Conservation (phyloP, 2,888 invertebrate genomes). For the Rhaphigaster nebulosa region DNA sequence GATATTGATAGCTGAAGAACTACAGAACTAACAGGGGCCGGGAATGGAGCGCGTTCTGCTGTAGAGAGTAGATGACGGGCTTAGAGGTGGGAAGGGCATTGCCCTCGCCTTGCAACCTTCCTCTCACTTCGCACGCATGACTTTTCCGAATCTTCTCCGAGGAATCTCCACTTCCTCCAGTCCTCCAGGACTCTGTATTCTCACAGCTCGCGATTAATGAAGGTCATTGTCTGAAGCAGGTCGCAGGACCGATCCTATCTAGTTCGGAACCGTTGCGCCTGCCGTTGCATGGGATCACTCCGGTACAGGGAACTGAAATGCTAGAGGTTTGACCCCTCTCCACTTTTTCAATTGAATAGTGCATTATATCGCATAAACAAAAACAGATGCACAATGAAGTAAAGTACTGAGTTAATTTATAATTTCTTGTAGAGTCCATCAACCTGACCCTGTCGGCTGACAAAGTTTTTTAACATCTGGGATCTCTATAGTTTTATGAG, state of each 20-base stretch:
- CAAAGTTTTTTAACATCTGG: no score
- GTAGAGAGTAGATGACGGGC: neutral
- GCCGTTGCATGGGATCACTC: neutral
- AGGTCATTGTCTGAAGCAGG: neutral
- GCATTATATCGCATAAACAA: no score
- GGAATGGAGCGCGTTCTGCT: neutral
- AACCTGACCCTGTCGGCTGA: no score
- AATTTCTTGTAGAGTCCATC: no score
- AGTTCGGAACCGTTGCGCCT: neutral
- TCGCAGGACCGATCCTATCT: slow-evolving; percentile 27
- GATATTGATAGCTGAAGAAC: no score
- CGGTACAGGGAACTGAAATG: neutral
- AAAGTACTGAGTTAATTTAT: no score
- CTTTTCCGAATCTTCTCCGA: slow-evolving; percentile 29
- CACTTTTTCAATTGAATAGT: no score
- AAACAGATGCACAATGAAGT: no score
- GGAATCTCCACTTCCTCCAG: slow-evolving; percentile 20
- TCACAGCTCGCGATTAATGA: slow-evolving; percentile 17
- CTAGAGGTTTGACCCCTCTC: no score
- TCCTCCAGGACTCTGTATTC: neutral
- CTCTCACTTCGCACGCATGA: slow-evolving; percentile 45
- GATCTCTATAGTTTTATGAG: no score
- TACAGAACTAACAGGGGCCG: neutral
- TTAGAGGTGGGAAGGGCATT: neutral
- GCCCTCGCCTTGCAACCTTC: slow-evolving; percentile 17